These are phyloP conservation scores for Anolis apletophallus DNA, from an alignment of 2,797 vertebrate genomes.

Conservation along the genomic window DNA sequence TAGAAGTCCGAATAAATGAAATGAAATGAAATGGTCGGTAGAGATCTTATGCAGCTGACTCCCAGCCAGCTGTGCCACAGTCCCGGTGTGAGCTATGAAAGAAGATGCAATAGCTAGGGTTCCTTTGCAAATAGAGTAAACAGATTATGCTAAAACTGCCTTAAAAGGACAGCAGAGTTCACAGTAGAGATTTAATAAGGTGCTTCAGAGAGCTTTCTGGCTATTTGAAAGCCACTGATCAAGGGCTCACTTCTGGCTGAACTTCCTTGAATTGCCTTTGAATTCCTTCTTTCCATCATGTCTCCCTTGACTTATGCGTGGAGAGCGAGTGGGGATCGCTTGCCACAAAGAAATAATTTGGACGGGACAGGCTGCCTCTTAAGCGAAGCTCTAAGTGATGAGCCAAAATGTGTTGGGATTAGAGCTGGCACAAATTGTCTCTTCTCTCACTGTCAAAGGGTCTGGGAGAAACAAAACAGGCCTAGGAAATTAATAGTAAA, in stretches of 20 bases:
- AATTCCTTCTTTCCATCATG: conserved; percentile 1
- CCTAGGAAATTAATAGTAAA: conserved; percentile 24
- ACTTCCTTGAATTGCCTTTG: neutral
- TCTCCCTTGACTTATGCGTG: neutral
- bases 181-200: neutral
- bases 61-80: too few relatives aligned
- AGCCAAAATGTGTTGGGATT: conserved; percentile 1
- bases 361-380: conserved; percentile 29
- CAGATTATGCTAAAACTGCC: neutral
- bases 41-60: too few relatives aligned
- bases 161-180: neutral
- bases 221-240: conserved; percentile 11
- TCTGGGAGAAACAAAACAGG: conserved; percentile 16
- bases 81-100: neutral
- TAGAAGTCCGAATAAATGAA: too few relatives aligned
- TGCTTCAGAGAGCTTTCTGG: neutral
- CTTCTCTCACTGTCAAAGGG: conserved; percentile 24
- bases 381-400: neutral
- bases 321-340: neutral
- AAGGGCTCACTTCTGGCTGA: neutral
- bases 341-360: conserved; percentile 29
- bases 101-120: neutral
- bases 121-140: neutral
- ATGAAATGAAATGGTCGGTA: too few relatives aligned
- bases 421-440: conserved; percentile 16